Evolutionary conservation across 2,888 invertebrate species (phyloP).

Genomic region (Xanthorhoe spadicearia): DNA sequence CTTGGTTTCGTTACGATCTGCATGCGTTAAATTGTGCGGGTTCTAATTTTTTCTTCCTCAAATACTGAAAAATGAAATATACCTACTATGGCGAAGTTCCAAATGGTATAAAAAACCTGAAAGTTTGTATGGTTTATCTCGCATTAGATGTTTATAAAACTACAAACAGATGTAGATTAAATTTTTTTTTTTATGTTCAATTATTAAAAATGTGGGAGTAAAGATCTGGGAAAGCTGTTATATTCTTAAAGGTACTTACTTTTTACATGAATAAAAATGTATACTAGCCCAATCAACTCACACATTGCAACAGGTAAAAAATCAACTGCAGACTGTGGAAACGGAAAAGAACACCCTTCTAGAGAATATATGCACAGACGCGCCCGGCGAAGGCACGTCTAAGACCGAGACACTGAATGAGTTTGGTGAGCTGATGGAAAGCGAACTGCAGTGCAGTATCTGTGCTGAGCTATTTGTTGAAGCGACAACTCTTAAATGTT

Average conservation of each 20-base stretch:
- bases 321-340: constrained; percentile 62
- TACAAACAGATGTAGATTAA: too few species aligned
- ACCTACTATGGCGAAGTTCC: too few species aligned
- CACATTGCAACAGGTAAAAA: constrained; percentile 58
- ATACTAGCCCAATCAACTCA: neutral
- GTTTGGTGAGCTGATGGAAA: constrained; percentile 86
- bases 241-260: too few species aligned
- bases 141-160: too few species aligned
- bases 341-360: constrained; percentile 64
- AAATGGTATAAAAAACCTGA: too few species aligned
- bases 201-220: too few species aligned
- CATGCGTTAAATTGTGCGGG: neutral
- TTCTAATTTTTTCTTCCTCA: too few species aligned
- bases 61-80: too few species aligned
- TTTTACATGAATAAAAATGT: too few species aligned
- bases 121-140: too few species aligned
- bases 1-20: neutral
- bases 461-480: constrained; percentile 90
- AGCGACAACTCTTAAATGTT: constrained; percentile 89
- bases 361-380: constrained; percentile 52
- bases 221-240: too few species aligned
- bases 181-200: too few species aligned
- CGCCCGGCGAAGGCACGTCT: constrained; percentile 50
- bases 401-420: constrained; percentile 62
- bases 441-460: constrained; percentile 90